Percentiles rank a stretch among this genome's conserved stretches.
phyloP scores from a whole-genome alignment of 2,797 vertebrate species.

The Phrynocephalus vlangalii region DNA sequence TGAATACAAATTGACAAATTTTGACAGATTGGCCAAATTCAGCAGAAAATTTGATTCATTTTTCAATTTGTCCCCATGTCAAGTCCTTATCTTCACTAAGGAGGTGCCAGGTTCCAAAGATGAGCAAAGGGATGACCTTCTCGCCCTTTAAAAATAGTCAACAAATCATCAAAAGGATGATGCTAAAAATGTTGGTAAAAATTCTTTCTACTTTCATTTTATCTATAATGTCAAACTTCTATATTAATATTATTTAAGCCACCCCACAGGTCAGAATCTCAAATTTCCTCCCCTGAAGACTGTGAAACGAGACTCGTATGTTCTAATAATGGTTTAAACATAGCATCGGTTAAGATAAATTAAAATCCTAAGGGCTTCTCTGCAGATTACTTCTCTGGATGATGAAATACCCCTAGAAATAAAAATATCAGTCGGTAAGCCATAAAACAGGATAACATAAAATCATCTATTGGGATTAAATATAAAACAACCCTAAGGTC shows the following conservation, averaged over 20 bases:
- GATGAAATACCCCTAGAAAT: constrained; percentile 15
- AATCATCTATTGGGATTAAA: not conserved
- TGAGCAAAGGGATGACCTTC: not conserved
- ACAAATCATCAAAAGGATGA: not conserved
- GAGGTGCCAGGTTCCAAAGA: not conserved
- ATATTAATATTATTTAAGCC: constrained; percentile 4
- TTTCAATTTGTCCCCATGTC: too few species aligned
- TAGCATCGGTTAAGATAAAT: constrained; percentile 16
- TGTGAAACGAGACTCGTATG: constrained; percentile 7
- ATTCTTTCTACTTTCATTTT: not conserved
- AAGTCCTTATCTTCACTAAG: not conserved
- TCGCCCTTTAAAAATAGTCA: not conserved
- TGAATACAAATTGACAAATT: too few species aligned
- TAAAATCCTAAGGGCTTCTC: constrained; percentile 18
- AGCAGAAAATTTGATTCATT: too few species aligned
- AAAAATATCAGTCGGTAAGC: constrained; percentile 5
- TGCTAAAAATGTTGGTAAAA: not conserved
- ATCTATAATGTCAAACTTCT: not conserved
- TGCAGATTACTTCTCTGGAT: not conserved
- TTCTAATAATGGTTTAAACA: constrained; percentile 20
- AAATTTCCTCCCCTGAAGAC: constrained; percentile 9
- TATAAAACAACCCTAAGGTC: not conserved
- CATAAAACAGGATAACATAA: constrained; percentile 2
- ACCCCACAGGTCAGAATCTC: not conserved
- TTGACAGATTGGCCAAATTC: too few species aligned